Conservation (phyloP, 2,797 vertebrate species). For the Valencia hispanica region DNA sequence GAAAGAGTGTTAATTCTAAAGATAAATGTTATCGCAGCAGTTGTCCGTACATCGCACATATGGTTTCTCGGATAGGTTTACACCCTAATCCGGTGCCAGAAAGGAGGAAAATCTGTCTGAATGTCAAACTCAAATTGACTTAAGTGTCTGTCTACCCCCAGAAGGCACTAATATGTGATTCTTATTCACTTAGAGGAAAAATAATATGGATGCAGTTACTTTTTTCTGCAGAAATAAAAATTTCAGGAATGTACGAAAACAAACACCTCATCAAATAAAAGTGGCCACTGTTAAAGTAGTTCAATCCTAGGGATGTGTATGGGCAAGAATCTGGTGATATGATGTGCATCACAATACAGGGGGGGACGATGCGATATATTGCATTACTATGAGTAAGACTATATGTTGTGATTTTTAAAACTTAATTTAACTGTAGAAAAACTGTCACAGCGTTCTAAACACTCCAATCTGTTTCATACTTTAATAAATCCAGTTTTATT, state of each 20-base stretch:
- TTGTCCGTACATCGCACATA: constrained; percentile 28
- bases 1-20: constrained; percentile 55
- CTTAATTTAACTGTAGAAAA: no score
- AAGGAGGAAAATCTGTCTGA: constrained; percentile 14
- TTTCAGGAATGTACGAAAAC: constrained; percentile 1
- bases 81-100: constrained; percentile 14
- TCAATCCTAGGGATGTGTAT: no score
- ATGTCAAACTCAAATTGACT: constrained; percentile 26
- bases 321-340: no score
- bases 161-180: constrained; percentile 4
- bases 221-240: background rate
- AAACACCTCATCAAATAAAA: background rate
- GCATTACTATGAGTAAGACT: no score
- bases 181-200: background rate
- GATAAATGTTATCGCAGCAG: constrained; percentile 69
- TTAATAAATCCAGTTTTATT: no score
- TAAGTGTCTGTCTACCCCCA: constrained; percentile 17
- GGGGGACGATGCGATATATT: no score
- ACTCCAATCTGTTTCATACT: no score
- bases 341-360: no score
- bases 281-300: background rate
- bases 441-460: no score
- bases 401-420: no score
- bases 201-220: background rate
- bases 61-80: constrained; percentile 45